phyloP scores from a whole-genome alignment of 2,888 invertebrate species.

The Panzeria rudis region DNA sequence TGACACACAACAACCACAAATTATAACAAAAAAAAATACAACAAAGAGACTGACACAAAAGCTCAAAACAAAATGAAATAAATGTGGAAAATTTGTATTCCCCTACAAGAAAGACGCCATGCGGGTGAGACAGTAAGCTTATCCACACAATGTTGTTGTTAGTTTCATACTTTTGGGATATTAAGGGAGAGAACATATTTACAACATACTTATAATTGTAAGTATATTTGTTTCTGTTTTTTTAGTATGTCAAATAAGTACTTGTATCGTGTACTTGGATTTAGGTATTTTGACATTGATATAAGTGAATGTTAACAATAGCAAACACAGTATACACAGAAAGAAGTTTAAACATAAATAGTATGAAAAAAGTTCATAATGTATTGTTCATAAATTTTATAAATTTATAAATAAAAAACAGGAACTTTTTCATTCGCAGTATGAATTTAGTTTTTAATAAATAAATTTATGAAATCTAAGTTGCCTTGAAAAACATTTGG shows the following conservation, averaged over 20 bases:
- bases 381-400: no score
- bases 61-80: slow-evolving; percentile 3
- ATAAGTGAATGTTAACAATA: slow-evolving; percentile 22
- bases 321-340: no score
- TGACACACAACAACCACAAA: slow-evolving; percentile 58
- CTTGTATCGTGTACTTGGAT: neutral
- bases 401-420: no score
- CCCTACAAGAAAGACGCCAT: neutral
- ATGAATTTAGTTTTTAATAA: no score
- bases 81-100: neutral
- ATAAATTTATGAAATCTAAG: no score
- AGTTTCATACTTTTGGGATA: neutral
- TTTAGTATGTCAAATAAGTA: neutral
- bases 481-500: no score
- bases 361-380: no score
- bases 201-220: neutral
- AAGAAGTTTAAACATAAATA: no score
- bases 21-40: slow-evolving; percentile 56
- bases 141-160: neutral
- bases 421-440: no score
- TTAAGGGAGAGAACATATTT: neutral
- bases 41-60: slow-evolving; percentile 46
- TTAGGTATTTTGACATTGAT: slow-evolving; percentile 57
- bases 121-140: no score
- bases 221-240: neutral